These are phyloP conservation scores for Heliconius aoede DNA, from an alignment of 2,888 invertebrate genomes.

Conservation along the genomic window DNA sequence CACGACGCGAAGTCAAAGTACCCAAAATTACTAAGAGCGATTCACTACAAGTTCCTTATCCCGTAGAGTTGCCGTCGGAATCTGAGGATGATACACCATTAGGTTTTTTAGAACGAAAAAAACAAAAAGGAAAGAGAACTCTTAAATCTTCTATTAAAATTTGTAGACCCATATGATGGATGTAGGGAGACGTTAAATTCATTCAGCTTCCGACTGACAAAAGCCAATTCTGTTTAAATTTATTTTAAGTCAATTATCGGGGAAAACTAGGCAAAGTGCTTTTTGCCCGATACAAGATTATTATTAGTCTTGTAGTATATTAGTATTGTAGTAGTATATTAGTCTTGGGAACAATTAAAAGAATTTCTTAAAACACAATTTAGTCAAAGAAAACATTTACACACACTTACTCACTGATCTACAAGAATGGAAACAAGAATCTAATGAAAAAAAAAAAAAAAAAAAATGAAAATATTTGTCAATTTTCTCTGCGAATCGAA, in stretches of 20 bases:
- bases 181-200: background rate
- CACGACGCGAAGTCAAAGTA: too few relatives aligned
- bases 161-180: background rate
- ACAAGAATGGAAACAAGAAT: too few relatives aligned
- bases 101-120: too few relatives aligned
- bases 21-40: too few relatives aligned
- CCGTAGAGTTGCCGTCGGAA: too few relatives aligned
- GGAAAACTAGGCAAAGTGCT: conserved; percentile 5
- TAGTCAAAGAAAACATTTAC: conserved; percentile 17
- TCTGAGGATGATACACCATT: too few relatives aligned
- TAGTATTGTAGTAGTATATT: too few relatives aligned
- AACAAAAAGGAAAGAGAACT: too few relatives aligned
- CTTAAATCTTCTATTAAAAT: background rate
- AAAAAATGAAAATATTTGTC: too few relatives aligned
- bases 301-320: too few relatives aligned
- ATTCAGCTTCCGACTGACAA: background rate
- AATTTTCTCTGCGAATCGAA: conserved; percentile 48
- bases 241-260: conserved; percentile 6
- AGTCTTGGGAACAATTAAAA: conserved; percentile 12
- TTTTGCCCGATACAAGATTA: conserved; percentile 18
- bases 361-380: conserved; percentile 17
- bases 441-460: too few relatives aligned
- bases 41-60: too few relatives aligned
- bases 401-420: conserved; percentile 8
- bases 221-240: conserved; percentile 19